Evolutionary conservation across 2,888 invertebrate genomes (phyloP), one percentile per base, ranked within the genome.

Genomic region (Metellina segmentata): DNA sequence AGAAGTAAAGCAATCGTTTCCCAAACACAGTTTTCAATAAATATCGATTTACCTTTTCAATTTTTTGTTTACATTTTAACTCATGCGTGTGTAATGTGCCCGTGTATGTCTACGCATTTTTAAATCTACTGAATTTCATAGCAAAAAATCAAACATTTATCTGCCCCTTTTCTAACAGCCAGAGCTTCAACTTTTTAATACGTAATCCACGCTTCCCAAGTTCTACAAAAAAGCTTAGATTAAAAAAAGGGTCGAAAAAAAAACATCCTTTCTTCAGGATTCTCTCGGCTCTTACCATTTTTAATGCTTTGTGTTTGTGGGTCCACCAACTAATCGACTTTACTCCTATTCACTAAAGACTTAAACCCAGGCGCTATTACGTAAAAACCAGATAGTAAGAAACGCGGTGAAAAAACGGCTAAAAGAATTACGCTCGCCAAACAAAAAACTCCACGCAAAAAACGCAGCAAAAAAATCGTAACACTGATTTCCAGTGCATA

Each of bases 401-500:
- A 71, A 71, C 34, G 61, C 49, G 52, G 16, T 20, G 1, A 74
- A 75, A 49, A 49, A 53, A n/a, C 72, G 74, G 69, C 49, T 7
- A 61, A 8, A 48, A 48, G 11, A 53, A 20, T 61, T 61, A 16
- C 11, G 61, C 61, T 16, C 61, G 16, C 61, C 48, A 49, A 75
- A 75, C 51, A 75, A 74, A 49, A 78, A 75, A 72, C 16, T 11
- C 6, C 13, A 82, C 20, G 7, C 20, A 51, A 52, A 61, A 77
- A 77, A 52, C n/a, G 8, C 7, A 34, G 16, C 6, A 70, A 70
- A 88, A 85, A 86, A 90, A 61, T 51, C 61, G 8, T 81, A 90
- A 86, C 90, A 91, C 81, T 86, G 87, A 91, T 91, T 87, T 91
- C 79, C 53, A 87, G 91, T 82, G 81, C 77, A 91, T 91, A 91